A percentile compares a stretch with the other conserved stretches of the same genome.
Evolutionary conservation across 2,113 vertebrate species (phyloP).

Genomic region (Tor tambroides): DNA sequence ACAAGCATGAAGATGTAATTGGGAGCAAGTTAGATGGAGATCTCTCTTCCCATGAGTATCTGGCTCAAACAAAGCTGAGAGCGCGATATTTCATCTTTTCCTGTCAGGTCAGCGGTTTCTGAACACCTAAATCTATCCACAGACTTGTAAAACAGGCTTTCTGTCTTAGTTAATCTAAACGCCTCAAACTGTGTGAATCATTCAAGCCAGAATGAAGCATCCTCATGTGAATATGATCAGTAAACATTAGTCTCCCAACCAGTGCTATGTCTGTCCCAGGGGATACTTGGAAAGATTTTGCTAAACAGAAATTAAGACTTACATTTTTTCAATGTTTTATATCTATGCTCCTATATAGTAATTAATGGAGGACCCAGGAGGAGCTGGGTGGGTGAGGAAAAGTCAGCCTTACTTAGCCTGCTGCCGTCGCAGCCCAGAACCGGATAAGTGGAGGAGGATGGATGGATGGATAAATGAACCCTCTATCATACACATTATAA

Average conservation of each 20-base stretch:
- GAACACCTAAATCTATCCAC: slow-evolving; percentile 24
- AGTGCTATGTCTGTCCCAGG: background rate
- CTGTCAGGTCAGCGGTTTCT: slow-evolving; percentile 19
- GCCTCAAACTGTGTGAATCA: slow-evolving; percentile 25
- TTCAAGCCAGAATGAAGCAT: slow-evolving; percentile 11
- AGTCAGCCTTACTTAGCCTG: background rate
- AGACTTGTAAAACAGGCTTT: slow-evolving; percentile 29
- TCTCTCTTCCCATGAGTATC: slow-evolving; percentile 10
- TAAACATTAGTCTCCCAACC: background rate
- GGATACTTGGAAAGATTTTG: background rate
- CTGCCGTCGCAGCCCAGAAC: background rate
- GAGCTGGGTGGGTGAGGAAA: background rate
- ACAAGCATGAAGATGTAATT: slow-evolving; percentile 36
- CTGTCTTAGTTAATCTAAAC: background rate
- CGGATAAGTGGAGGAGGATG: background rate
- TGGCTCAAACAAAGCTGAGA: slow-evolving; percentile 33
- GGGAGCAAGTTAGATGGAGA: background rate
- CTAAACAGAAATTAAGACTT: background rate
- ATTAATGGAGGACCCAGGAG: background rate
- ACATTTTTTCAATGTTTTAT: background rate
- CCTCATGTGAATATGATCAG: background rate
- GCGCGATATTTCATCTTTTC: slow-evolving; percentile 33
- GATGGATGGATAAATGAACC: background rate
- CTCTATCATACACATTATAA: background rate
- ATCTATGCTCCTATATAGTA: background rate